Conservation (phyloP, 2,888 invertebrate genomes). For the Aelia acuminata region DNA sequence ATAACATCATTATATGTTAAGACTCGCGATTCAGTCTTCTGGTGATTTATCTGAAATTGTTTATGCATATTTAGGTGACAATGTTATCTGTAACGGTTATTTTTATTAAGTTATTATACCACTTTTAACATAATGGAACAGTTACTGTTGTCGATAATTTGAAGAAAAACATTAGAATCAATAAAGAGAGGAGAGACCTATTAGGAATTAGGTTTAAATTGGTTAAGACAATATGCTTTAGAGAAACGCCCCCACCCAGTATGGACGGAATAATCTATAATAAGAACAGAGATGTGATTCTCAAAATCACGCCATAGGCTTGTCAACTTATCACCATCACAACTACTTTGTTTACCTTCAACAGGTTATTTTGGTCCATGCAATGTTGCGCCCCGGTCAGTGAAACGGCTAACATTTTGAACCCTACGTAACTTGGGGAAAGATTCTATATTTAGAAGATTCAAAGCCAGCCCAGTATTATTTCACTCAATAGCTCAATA, state of each 20-base stretch:
- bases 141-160: background rate
- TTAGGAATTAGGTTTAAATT: background rate
- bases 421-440: background rate
- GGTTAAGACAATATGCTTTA: background rate
- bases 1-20: background rate
- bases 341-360: slow-evolving; percentile 42
- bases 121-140: background rate
- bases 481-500: background rate
- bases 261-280: background rate
- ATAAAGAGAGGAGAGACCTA: background rate
- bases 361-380: slow-evolving; percentile 47
- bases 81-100: background rate
- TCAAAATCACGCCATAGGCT: background rate
- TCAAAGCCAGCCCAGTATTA: background rate
- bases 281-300: slow-evolving; percentile 10
- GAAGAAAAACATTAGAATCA: background rate
- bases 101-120: background rate
- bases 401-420: slow-evolving; percentile 9
- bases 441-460: slow-evolving; percentile 31
- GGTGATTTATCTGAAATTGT: background rate
- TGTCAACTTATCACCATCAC: background rate
- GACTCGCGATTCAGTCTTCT: background rate
- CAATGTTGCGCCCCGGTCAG: slow-evolving; percentile 5
- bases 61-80: background rate
- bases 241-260: slow-evolving; percentile 36